Percentiles rank a stretch among this genome's conserved stretches.
Conservation (phyloP, 1,140 invertebrate species). For the Anastrepha obliqua region DNA sequence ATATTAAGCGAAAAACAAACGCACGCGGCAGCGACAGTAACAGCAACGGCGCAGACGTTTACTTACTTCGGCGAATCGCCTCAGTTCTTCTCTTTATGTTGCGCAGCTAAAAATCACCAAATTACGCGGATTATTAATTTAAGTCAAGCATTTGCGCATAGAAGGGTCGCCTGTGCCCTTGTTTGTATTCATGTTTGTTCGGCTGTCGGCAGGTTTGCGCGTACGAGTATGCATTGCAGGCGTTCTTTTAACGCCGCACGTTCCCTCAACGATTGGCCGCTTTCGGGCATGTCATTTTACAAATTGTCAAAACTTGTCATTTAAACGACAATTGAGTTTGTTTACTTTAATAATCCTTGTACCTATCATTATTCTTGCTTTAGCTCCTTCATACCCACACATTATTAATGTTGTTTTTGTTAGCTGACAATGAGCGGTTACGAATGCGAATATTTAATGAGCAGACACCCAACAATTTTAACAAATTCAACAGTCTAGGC, state of each 20-base stretch:
- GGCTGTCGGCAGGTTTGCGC: conserved; percentile 16
- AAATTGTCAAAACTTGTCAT: conserved; percentile 75
- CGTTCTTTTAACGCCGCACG: conserved; percentile 36
- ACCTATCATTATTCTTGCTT: conserved; percentile 57
- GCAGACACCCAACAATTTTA: background rate
- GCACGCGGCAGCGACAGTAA: conserved; percentile 54
- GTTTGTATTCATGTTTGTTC: background rate
- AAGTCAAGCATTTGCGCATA: conserved; percentile 65
- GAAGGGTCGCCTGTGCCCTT: background rate
- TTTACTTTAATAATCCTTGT: conserved; percentile 74
- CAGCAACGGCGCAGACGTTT: background rate
- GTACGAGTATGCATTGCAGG: conserved; percentile 47
- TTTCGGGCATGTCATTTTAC: conserved; percentile 63
- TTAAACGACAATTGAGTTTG: conserved; percentile 74
- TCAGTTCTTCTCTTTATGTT: background rate
- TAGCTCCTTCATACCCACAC: background rate
- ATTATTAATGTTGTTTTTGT: background rate
- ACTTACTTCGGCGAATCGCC: background rate
- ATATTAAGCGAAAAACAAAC: conserved; percentile 74
- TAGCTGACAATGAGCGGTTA: conserved; percentile 15
- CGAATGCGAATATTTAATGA: conserved; percentile 37
- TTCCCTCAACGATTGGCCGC: background rate
- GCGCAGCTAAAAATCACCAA: conserved; percentile 66
- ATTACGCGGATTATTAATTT: conserved; percentile 75
- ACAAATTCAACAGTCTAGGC: background rate